Evolutionary conservation across 64 coral and sea anemone species (phyloP).

Genomic region (Actinia equina): DNA sequence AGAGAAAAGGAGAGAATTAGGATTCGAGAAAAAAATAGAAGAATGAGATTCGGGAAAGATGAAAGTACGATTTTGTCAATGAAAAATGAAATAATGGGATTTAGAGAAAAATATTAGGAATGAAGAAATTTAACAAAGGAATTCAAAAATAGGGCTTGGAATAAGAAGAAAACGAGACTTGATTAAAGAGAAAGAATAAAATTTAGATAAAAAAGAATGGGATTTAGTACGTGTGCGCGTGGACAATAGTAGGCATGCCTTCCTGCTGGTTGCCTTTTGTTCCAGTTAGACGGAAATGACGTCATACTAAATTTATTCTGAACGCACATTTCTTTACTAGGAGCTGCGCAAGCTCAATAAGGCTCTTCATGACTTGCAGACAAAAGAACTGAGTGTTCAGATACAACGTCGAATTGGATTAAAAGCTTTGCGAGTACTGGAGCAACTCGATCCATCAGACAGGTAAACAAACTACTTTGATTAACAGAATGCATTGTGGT

Average conservation of each 20-base stretch:
- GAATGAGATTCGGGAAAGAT: background rate
- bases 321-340: background rate
- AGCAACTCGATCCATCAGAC: background rate
- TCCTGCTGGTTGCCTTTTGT: too few species aligned
- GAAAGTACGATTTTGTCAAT: background rate
- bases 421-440: background rate
- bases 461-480: background rate
- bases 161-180: too few species aligned
- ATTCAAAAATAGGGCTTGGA: too few species aligned
- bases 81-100: too few species aligned
- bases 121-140: too few species aligned
- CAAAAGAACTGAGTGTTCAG: background rate
- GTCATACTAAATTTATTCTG: background rate
- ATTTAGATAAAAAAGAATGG: too few species aligned
- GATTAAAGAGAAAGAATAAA: too few species aligned
- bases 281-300: background rate
- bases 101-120: too few species aligned
- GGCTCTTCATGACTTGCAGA: background rate
- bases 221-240: too few species aligned
- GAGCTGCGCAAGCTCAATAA: slow-evolving; percentile 14
- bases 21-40: too few species aligned
- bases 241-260: too few species aligned
- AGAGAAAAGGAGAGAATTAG: background rate
- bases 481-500: background rate
- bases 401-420: background rate